These are phyloP conservation scores for Sternotherus odoratus DNA, from an alignment of 2,797 vertebrate species.

Conservation along the genomic window DNA sequence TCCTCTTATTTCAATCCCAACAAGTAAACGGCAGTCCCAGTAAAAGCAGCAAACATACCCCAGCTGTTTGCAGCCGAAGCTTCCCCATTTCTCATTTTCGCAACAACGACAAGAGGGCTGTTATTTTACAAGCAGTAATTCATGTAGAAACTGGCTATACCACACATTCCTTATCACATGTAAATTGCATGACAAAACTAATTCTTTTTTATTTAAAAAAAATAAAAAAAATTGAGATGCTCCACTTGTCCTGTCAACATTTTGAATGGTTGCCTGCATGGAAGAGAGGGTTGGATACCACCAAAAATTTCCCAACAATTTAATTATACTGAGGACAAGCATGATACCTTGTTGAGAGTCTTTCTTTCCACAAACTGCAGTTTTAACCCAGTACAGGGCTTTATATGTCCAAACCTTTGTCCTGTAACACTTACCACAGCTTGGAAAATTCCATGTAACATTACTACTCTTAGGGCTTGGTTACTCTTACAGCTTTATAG, in stretches of 20 bases:
- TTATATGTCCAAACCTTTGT: not conserved
- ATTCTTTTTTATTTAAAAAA: not conserved
- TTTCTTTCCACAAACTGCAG: not conserved
- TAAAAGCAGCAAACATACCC: not conserved
- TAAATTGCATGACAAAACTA: conserved; percentile 19
- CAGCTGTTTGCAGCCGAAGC: not conserved
- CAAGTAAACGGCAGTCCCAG: conserved; percentile 29
- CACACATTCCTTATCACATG: not conserved
- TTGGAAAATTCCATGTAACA: not conserved
- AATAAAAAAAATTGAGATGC: not conserved
- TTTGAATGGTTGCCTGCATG: not conserved
- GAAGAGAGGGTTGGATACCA: not conserved
- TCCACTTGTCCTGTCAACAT: not conserved
- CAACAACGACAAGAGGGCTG: not conserved
- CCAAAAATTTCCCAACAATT: not conserved
- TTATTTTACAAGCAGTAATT: not conserved
- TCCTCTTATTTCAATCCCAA: conserved; percentile 42
- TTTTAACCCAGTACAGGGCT: not conserved
- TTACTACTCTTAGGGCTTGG: not conserved
- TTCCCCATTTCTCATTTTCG: not conserved
- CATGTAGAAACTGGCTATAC: not conserved
- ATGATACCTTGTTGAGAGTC: not conserved
- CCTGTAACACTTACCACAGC: not conserved
- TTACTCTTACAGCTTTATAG: too few species aligned
- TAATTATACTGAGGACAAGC: not conserved